These are phyloP conservation scores for Theocolax elegans DNA, from an alignment of 1,140 invertebrate genomes.

Conservation along the genomic window DNA sequence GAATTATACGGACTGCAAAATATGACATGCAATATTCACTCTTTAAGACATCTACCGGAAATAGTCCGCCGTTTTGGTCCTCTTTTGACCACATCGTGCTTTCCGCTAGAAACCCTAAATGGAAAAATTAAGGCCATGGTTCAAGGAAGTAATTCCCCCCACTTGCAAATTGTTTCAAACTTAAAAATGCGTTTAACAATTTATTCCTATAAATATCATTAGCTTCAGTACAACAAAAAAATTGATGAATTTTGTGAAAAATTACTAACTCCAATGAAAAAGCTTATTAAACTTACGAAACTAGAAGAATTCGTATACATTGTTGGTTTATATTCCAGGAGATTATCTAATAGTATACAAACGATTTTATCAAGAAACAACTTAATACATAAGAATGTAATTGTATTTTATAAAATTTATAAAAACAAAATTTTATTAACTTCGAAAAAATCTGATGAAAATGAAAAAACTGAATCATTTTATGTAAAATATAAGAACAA, in stretches of 20 bases:
- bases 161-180: neutral
- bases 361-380: too few relatives aligned
- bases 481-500: neutral
- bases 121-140: constrained; percentile 31
- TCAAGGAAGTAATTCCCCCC: neutral
- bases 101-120: neutral
- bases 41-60: constrained; percentile 17
- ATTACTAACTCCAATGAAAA: neutral
- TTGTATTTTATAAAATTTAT: too few relatives aligned
- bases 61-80: constrained; percentile 25
- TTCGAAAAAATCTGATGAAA: neutral
- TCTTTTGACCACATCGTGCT: constrained; percentile 10
- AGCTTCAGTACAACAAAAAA: neutral
- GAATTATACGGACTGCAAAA: constrained; percentile 6
- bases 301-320: neutral
- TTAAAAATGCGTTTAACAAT: neutral
- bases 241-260: neutral
- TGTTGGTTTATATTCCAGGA: neutral
- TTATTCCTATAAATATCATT: neutral
- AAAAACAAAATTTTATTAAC: too few relatives aligned
- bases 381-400: too few relatives aligned
- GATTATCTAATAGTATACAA: neutral
- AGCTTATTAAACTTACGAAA: neutral
- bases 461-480: neutral
- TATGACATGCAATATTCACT: constrained; percentile 32